Conservation (phyloP, 2,888 invertebrate species). For the Athalia cordata region DNA sequence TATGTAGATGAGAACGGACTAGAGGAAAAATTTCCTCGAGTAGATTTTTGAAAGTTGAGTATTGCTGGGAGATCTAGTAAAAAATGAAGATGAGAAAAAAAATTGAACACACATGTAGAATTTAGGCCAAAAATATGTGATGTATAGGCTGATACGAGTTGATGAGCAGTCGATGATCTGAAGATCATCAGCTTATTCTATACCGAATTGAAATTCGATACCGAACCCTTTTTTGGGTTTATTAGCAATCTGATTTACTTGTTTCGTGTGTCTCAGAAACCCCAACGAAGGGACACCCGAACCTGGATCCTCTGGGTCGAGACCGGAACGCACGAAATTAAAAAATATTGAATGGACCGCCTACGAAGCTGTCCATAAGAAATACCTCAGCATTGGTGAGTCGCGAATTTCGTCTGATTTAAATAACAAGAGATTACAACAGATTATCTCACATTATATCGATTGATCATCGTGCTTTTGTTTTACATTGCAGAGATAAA, state of each 20-base stretch:
- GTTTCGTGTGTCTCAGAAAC: conserved; percentile 78
- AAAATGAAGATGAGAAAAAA: not conserved
- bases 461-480: conserved; percentile 41
- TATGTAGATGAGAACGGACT: not conserved
- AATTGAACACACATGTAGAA: not conserved
- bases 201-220: too few species aligned
- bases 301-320: conserved; percentile 77
- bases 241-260: conserved; percentile 43
- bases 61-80: not conserved
- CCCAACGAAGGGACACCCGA: conserved; percentile 87
- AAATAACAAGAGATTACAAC: not conserved
- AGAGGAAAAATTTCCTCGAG: not conserved
- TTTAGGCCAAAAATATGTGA: too few species aligned
- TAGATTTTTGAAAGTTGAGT: conserved; percentile 14
- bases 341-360: conserved; percentile 95
- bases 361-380: conserved; percentile 94
- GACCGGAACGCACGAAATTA: conserved; percentile 86
- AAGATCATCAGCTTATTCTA: not conserved
- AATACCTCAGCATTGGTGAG: conserved; percentile 89
- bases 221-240: not conserved
- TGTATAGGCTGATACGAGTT: not conserved
- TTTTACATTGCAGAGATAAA: conserved; percentile 83
- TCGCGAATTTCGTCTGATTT: not conserved
- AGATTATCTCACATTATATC: not conserved
- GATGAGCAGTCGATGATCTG: conserved; percentile 1